These are phyloP conservation scores for Drosophila jambulina DNA, from an alignment of 1,140 invertebrate genomes.

Conservation along the genomic window DNA sequence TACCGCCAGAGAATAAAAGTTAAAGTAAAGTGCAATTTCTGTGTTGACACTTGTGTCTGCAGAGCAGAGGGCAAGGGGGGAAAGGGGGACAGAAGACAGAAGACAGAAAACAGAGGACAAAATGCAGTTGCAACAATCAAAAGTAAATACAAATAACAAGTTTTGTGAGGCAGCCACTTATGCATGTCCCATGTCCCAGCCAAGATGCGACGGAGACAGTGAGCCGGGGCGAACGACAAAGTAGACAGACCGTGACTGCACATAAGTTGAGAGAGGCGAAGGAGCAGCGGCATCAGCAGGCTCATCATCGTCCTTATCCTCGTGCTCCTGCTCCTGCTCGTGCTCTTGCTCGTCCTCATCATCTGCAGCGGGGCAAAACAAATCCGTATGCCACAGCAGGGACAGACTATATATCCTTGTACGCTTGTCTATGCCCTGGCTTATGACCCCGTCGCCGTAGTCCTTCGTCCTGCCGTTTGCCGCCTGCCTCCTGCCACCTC, in stretches of 20 bases:
- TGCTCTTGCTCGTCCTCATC: conserved; percentile 53
- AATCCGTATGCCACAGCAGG: conserved; percentile 61
- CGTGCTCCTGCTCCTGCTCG: conserved; percentile 33
- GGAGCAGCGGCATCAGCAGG: conserved; percentile 25
- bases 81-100: too few relatives aligned
- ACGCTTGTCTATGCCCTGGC: conserved; percentile 60
- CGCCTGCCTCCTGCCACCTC: background rate
- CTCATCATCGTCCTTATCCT: conserved; percentile 58
- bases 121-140: conserved; percentile 70
- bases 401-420: conserved; percentile 56
- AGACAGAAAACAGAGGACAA: conserved; percentile 24
- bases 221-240: conserved; percentile 28
- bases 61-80: conserved; percentile 2
- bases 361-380: conserved; percentile 62
- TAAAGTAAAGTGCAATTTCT: conserved; percentile 52
- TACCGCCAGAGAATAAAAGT: conserved; percentile 34
- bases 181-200: conserved; percentile 67
- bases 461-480: conserved; percentile 8
- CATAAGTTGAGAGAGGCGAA: conserved; percentile 58
- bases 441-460: conserved; percentile 30
- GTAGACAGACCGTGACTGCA: conserved; percentile 75
- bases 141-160: conserved; percentile 79
- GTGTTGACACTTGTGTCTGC: conserved; percentile 65
- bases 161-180: conserved; percentile 67
- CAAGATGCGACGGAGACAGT: conserved; percentile 44